Evolutionary conservation across 2,113 vertebrate genomes (phyloP).

Genomic region (Syngnathus scovelli): DNA sequence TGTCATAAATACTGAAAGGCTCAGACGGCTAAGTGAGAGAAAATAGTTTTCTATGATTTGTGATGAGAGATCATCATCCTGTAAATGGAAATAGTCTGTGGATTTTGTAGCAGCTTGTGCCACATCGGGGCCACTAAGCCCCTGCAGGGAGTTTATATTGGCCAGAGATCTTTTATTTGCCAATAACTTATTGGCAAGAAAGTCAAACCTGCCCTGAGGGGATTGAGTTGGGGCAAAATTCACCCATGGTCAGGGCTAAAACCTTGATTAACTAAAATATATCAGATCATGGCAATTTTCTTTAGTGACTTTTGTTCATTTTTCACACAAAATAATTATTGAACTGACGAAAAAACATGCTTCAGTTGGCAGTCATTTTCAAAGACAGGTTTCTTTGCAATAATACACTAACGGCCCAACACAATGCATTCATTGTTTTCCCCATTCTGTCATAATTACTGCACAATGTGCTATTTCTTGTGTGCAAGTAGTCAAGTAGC

Average conservation of each 20-base stretch:
- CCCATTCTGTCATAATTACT: too few species aligned
- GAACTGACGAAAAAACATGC: too few species aligned
- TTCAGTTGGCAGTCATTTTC: neutral
- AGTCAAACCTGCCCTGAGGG: slow-evolving; percentile 35
- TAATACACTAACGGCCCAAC: too few species aligned
- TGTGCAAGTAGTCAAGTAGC: too few species aligned
- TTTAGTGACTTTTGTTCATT: neutral
- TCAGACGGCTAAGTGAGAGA: slow-evolving; percentile 4
- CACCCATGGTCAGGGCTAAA: neutral
- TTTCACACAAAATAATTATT: neutral
- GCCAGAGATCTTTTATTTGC: slow-evolving; percentile 48
- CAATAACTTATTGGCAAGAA: slow-evolving; percentile 47
- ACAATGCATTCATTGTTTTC: too few species aligned
- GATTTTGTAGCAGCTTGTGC: slow-evolving; percentile 50
- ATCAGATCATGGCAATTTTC: neutral
- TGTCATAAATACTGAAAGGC: slow-evolving; percentile 7
- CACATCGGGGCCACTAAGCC: slow-evolving; percentile 36
- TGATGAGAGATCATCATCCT: slow-evolving; percentile 6
- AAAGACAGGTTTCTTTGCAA: neutral
- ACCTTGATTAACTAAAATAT: slow-evolving; percentile 3
- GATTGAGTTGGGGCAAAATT: neutral
- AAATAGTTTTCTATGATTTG: slow-evolving; percentile 8
- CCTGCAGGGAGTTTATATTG: slow-evolving; percentile 42
- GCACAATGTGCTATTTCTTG: too few species aligned
- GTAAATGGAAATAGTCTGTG: slow-evolving; percentile 34